Percentiles rank a stretch among this genome's conserved stretches.
Evolutionary conservation across 30 jellyfish, hydroid and myxozoan species (phyloP).

Genomic region (Clytia hemisphaerica): DNA sequence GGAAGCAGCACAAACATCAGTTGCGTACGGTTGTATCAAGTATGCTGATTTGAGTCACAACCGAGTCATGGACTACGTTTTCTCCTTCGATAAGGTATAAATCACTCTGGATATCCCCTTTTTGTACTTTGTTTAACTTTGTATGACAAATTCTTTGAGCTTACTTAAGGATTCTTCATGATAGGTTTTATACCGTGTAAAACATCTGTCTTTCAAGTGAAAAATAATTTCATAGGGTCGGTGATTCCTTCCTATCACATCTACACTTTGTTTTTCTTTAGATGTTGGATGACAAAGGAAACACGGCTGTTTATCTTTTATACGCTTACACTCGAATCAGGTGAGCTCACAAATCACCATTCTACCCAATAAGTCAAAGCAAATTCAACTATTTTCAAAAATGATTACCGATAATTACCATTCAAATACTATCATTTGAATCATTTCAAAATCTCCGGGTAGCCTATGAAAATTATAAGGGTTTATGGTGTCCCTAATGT

Average conservation of each 20-base stretch:
- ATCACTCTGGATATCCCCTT: background rate
- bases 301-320: conserved; percentile 89
- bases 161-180: background rate
- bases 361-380: no score
- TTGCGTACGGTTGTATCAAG: conserved; percentile 94
- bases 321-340: conserved; percentile 87
- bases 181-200: background rate
- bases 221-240: no score
- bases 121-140: background rate
- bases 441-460: no score
- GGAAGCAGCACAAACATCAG: conserved; percentile 80
- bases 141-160: background rate
- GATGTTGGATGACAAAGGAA: conserved; percentile 98
- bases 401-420: no score
- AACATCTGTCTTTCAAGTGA: no score
- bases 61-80: conserved; percentile 91
- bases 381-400: no score
- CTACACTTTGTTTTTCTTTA: conserved; percentile 22
- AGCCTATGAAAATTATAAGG: background rate
- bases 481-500: background rate
- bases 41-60: conserved; percentile 93
- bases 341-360: conserved; percentile 12
- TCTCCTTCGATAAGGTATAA: conserved; percentile 90
- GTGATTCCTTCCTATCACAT: no score
- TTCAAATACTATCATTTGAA: no score